A percentile compares a stretch with the other conserved stretches of the same genome.
phyloP scores from a whole-genome alignment of 2,113 vertebrate species.

The Datnioides undecimradiatus region DNA sequence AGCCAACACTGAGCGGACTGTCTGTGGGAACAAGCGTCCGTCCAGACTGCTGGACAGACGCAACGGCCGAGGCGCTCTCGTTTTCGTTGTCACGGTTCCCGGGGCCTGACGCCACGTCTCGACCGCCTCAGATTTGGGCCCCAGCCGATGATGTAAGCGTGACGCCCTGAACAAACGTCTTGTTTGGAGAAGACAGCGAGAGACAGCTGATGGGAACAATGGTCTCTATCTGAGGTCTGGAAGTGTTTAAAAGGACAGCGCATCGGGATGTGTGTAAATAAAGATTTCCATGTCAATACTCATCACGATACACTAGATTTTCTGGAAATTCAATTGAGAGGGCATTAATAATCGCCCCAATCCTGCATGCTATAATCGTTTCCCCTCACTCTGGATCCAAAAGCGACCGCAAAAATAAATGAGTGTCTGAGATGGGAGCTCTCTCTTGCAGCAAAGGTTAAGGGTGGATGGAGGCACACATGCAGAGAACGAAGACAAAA shows the following conservation, averaged over 20 bases:
- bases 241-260: background rate
- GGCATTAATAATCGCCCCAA: background rate
- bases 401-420: constrained; percentile 5
- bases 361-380: background rate
- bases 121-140: constrained; percentile 60
- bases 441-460: constrained; percentile 34
- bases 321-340: background rate
- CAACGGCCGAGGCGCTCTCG: constrained; percentile 74
- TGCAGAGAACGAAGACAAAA: constrained; percentile 56
- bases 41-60: constrained; percentile 68
- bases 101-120: constrained; percentile 75
- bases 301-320: background rate
- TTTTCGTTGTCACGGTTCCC: constrained; percentile 71
- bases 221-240: constrained; percentile 31
- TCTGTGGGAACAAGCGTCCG: constrained; percentile 64
- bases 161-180: constrained; percentile 52
- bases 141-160: constrained; percentile 57
- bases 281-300: background rate
- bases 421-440: constrained; percentile 13
- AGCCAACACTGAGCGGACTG: constrained; percentile 71
- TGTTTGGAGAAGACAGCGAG: constrained; percentile 48
- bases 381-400: constrained; percentile 3
- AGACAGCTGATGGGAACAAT: constrained; percentile 25
- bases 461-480: constrained; percentile 17
- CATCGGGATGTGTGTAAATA: background rate